phyloP scores from a whole-genome alignment of 2,113 vertebrate species.

The Oryzias melastigma region DNA sequence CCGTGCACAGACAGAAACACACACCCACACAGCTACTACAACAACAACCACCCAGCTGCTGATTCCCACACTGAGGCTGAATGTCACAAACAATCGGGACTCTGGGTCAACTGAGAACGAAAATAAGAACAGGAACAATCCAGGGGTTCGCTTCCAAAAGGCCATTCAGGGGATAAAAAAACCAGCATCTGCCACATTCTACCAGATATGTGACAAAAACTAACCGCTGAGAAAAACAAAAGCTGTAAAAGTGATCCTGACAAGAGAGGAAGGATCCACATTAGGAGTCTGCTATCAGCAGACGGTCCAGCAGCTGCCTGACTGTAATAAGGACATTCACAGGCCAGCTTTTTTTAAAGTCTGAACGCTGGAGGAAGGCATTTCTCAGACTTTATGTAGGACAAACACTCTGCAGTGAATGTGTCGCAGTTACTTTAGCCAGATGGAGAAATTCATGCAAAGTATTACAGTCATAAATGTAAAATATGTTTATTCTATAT shows the following conservation, averaged over 20 bases:
- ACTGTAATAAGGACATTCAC: conserved; percentile 43
- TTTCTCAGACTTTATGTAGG: conserved; percentile 2
- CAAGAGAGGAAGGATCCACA: conserved; percentile 16
- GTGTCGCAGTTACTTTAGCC: conserved; percentile 21
- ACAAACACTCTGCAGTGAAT: neutral
- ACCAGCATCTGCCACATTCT: conserved; percentile 36
- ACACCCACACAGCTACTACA: conserved; percentile 16
- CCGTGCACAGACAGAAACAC: conserved; percentile 32
- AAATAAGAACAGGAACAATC: conserved; percentile 37
- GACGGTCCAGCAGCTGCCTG: conserved; percentile 15
- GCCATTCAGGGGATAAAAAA: conserved; percentile 61
- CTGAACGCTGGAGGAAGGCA: conserved; percentile 9
- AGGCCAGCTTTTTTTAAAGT: conserved; percentile 18
- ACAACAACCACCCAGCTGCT: conserved; percentile 57
- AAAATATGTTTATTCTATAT: neutral
- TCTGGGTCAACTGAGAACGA: neutral
- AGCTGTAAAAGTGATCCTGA: conserved; percentile 31
- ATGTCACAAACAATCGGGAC: conserved; percentile 38
- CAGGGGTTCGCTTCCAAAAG: conserved; percentile 54
- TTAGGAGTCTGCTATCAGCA: conserved; percentile 15
- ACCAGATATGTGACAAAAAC: conserved; percentile 23
- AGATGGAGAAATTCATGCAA: neutral
- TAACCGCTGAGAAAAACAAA: conserved; percentile 28
- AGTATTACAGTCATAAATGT: neutral
- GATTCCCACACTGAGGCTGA: conserved; percentile 53